Base-by-base conservation (phyloP, 2,797 vertebrate genomes). In the Mormyrops attenuatus region DNA sequence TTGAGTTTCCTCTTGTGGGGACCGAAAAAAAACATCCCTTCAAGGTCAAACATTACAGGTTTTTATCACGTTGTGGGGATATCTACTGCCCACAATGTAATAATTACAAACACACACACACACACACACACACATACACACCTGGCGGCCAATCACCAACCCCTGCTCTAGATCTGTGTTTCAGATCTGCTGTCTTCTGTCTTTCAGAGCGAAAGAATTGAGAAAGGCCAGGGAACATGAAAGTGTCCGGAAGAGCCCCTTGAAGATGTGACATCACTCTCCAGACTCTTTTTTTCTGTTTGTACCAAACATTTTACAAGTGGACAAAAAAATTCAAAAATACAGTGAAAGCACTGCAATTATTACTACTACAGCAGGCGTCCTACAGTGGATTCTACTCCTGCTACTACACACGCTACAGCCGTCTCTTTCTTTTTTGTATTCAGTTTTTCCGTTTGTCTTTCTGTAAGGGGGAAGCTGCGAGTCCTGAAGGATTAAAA, bases 191-290 rank as follows among this genome's bases (percentile, higher is more conserved):
- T 92, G 89, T 95, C 92, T 92, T 95, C 96, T 96, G 94, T 95
- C 95, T 97, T 97, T 91, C 97, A 99, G 99, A 98, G 98, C 96
- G 98, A 99, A 97, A 98, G 98, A 99, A 97, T 99, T 98, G 98
- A 99, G 96, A 99, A 99, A 96, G 98, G 98, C 97, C 98, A 99
- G 96, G 98, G 98, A 98, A 99, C 99, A 97, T 99, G 98, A 99
- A 97, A 97, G 95, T 94, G 93, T 94, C 93, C 97, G 96, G 96
- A 97, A 96, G 96, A 97, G 96, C 96, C 97, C 97, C 96, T 96
- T 98, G 95, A 96, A 97, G 95, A 98, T 99, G 98, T 99, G 98
- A 99, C 97, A 96, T 97, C 97, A 97, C 97, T 97, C 97, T 96
- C 97, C 97, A 97, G 97, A 98, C 97, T 97, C 95, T 96, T 92